Conservation (phyloP, 2,888 invertebrate species). For the Coleophora deauratella region DNA sequence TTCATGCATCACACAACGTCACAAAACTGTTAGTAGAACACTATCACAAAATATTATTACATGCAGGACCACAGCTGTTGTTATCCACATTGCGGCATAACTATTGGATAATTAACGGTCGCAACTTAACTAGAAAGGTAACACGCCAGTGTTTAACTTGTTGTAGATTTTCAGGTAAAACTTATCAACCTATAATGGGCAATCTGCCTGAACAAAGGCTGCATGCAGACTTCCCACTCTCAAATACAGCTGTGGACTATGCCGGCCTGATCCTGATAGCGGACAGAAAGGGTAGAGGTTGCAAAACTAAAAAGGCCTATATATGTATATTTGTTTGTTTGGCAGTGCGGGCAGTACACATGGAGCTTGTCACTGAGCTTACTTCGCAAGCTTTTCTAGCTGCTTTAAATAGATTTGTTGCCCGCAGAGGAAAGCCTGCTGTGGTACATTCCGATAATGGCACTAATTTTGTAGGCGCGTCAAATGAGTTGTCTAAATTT, state of each 20-base stretch:
- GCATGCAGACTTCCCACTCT: conserved; percentile 3
- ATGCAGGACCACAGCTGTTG: background rate
- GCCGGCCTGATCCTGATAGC: conserved; percentile 5
- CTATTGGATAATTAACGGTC: background rate
- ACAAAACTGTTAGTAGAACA: background rate
- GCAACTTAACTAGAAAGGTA: background rate
- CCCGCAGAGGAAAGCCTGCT: background rate
- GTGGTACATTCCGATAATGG: conserved; percentile 11
- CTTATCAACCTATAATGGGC: conserved; percentile 7
- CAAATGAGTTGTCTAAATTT: conserved; percentile 3
- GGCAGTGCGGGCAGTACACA: conserved; percentile 3
- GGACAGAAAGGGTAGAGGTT: conserved; percentile 7
- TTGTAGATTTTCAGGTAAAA: background rate
- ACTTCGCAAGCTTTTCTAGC: conserved; percentile 3
- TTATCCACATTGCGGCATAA: background rate
- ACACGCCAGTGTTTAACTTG: background rate
- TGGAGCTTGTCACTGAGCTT: conserved; percentile 7
- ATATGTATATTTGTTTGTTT: conserved; percentile 6
- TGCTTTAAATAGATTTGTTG: conserved; percentile 1
- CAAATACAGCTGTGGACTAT: conserved; percentile 5
- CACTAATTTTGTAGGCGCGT: conserved; percentile 11
- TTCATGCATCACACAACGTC: background rate
- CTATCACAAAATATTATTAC: background rate
- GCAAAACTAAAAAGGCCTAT: conserved; percentile 4
- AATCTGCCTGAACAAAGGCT: conserved; percentile 1